These are phyloP conservation scores for Caenorhabditis doughertyi DNA, from an alignment of 2,888 invertebrate genomes.

Conservation along the genomic window DNA sequence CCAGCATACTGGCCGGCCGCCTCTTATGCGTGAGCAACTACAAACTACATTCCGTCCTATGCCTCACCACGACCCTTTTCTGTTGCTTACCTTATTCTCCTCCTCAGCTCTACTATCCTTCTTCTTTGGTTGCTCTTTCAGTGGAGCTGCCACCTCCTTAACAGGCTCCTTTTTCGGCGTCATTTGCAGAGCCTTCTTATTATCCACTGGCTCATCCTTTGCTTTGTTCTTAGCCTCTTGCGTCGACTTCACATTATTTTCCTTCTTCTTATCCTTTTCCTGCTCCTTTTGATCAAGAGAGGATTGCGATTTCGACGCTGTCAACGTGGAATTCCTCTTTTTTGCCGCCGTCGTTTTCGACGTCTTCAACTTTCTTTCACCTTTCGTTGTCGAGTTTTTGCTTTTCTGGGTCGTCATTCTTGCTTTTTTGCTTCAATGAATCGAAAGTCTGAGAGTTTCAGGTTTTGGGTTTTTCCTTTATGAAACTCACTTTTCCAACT, in stretches of 20 bases:
- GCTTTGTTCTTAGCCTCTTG: not conserved
- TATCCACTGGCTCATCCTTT: not conserved
- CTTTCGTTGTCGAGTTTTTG: not conserved
- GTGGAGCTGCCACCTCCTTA: too few species aligned
- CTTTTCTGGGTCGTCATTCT: constrained; percentile 12
- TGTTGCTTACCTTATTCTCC: constrained; percentile 14
- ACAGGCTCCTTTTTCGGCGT: not conserved
- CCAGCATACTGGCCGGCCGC: too few species aligned
- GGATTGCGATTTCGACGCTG: not conserved
- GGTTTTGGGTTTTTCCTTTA: not conserved
- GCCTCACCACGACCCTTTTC: too few species aligned
- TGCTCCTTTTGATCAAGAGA: not conserved
- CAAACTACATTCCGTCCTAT: too few species aligned
- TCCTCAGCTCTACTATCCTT: not conserved
- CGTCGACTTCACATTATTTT: not conserved
- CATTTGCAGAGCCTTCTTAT: too few species aligned
- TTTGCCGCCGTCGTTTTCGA: constrained; percentile 3
- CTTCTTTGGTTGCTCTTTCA: constrained; percentile 1
- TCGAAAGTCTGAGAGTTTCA: not conserved
- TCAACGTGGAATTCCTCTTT: constrained; percentile 7
- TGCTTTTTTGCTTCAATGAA: constrained; percentile 1
- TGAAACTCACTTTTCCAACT: not conserved
- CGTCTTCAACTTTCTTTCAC: constrained; percentile 8
- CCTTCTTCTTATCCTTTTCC: not conserved
- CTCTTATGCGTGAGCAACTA: too few species aligned